Base-by-base conservation (phyloP, 1,140 invertebrate species). In the Drosophila melanica region DNA sequence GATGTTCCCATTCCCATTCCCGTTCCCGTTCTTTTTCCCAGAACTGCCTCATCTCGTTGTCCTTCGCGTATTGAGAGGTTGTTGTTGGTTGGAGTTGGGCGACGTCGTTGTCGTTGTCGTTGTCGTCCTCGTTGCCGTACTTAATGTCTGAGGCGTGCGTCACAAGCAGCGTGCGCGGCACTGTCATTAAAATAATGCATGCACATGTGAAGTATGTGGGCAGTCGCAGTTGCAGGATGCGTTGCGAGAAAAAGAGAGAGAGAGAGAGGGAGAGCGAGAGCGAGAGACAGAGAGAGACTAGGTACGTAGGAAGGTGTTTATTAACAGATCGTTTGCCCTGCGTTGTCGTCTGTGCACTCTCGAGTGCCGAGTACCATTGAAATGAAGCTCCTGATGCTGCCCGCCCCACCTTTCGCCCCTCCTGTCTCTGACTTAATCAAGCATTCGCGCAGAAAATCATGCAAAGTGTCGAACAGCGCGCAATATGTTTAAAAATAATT, bases 131-230 rank as follows among this genome's bases (percentile, higher is more conserved):
- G 66, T 81, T 59, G 78, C 55, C 65, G 72, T 51, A 63, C 71
- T 82, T 82, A 82, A 82, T 82, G 64, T 81, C 63, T 66, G 79
- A 81, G 80, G 80, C 80, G 80, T 84, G 80, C 80, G 81, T 77
- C 82, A 81, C 74, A 78, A 75, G 66, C 62, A 73, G 67, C 76
- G 44, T 50, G 55, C 77, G 73, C 79, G 70, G 59, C 74, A 57
- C 81, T 90, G 84, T 90, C 89, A 90, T 90, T 90, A 90, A 90
- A 90, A 90, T 90, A 89, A 89, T 90, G 81, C 82, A 82, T 79
- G 76, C 81, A 87, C 76, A 87, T 87, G 75, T 77, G 82, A 87
- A 82, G 82, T 87, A 87, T 89, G 89, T 84, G 84, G 82, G 79
- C 73, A 84, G 68, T 71, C 55, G 64, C 77, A 78, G 66, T 66